Percentiles rank a stretch among this genome's conserved stretches.
Evolutionary conservation across 2,113 vertebrate genomes (phyloP).

Genomic region (Gymnarchus niloticus): DNA sequence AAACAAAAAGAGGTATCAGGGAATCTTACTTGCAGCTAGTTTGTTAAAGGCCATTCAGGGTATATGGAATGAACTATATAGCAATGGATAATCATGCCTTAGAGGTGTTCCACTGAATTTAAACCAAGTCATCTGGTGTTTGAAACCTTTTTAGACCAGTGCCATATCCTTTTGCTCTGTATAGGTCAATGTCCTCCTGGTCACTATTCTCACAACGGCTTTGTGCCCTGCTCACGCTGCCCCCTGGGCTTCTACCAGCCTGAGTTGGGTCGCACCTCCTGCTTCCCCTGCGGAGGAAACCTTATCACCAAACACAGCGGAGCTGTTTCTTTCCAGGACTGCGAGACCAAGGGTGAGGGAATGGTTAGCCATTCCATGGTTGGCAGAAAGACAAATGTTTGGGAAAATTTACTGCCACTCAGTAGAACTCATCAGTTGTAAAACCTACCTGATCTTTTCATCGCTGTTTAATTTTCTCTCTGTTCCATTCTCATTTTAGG

Average conservation of each 20-base stretch:
- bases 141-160: not conserved
- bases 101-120: not conserved
- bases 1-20: constrained; percentile 55
- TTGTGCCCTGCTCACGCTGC: constrained; percentile 78
- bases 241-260: constrained; percentile 82
- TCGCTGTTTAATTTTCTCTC: not conserved
- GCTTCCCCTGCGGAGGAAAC: constrained; percentile 81
- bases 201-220: constrained; percentile 82
- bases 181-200: constrained; percentile 84
- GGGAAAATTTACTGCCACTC: not conserved
- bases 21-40: constrained; percentile 42
- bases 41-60: constrained; percentile 46
- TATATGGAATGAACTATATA: constrained; percentile 30
- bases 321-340: constrained; percentile 82
- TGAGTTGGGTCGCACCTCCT: constrained; percentile 81
- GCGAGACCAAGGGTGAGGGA: constrained; percentile 86
- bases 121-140: not conserved
- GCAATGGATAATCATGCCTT: constrained; percentile 1
- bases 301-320: constrained; percentile 71
- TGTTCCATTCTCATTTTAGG: not conserved
- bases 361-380: not conserved
- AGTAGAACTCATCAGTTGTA: too few species aligned
- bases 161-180: constrained; percentile 29
- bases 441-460: not conserved
- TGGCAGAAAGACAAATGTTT: not conserved